phyloP scores from a whole-genome alignment of 2,113 vertebrate species.

The Cyanocitta stelleri region DNA sequence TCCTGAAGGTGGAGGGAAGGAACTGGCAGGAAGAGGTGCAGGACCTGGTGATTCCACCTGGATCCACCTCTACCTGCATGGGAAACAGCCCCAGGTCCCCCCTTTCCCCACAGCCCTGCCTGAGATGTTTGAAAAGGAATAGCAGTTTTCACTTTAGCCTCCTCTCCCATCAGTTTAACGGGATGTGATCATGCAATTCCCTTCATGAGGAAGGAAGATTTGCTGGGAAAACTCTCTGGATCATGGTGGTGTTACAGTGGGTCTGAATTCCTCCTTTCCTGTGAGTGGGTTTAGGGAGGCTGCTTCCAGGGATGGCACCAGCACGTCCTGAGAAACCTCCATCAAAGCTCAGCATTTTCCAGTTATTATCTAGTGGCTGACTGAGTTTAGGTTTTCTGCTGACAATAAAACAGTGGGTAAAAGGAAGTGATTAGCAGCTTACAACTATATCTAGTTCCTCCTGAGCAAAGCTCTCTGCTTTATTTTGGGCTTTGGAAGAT shows the following conservation, averaged over 20 bases:
- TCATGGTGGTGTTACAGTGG: background rate
- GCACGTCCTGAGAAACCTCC: background rate
- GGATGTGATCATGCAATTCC: background rate
- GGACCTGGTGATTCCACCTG: background rate
- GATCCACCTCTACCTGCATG: background rate
- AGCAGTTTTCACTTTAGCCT: background rate
- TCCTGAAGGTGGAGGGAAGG: background rate
- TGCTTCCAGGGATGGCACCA: background rate
- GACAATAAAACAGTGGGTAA: conserved; percentile 38
- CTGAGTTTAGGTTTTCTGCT: background rate
- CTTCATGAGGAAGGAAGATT: background rate
- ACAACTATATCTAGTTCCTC: background rate
- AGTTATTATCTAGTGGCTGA: background rate
- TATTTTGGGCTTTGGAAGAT: conserved; percentile 20
- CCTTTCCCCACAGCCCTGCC: background rate
- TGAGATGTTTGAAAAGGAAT: background rate
- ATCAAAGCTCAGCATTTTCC: background rate
- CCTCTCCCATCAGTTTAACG: background rate
- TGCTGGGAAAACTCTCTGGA: background rate
- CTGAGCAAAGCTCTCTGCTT: background rate
- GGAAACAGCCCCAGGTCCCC: background rate
- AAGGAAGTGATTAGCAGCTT: conserved; percentile 22
- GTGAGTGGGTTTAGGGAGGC: background rate
- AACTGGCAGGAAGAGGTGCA: rapidly evolving
- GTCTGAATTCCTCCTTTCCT: background rate